Evolutionary conservation across 2,797 vertebrate species (phyloP), one percentile per base, ranked within the genome.

Genomic region (Emys orbicularis): DNA sequence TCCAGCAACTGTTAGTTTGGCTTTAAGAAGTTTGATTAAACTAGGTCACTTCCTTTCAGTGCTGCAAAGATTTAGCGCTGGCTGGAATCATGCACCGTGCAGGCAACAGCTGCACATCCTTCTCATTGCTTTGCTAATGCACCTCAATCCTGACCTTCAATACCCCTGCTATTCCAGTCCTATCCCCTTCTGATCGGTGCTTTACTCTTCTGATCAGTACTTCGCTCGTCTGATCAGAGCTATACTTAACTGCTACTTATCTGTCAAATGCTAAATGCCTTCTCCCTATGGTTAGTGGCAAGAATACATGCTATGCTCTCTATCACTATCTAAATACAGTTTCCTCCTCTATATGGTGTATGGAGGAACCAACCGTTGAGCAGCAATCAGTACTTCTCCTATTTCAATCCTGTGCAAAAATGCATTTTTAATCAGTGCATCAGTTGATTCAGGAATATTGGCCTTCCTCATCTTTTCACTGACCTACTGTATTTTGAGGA

Each of bases 1-100:
- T 65, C 74, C n/a, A 77, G 27, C 74, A 77, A 77, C 8, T 90
- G 84, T 86, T 92, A 82, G 5, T 41, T 79, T 91, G 93, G 79
- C 93, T 68, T 86, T 31, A 52, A 79, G 61, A 93, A 65, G 59
- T 56, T 90, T 90, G 52, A 65, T 92, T 84, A 77, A 95, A 97
- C 79, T 54, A 90, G 91, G 94, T 91, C 95, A 94, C 77, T 61
- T 90, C 90, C 81, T 96, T 88, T 91, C 23, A 23, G 54, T 25
- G 15, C 91, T 93, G 95, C 84, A 80, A 5, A 59, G 56, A 77
- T 59, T 25, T 4, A 94, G 86, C 74, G 52, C 89, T 5, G 5
- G 80, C 29, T 88, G 86, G 54, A 87, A 80, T 81, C 74, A 57
- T 0, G 72, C 81, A 52, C 0, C 0, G 72, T 13, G 0, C 41